Evolutionary conservation across 2,113 vertebrate genomes (phyloP).

Genomic region (Paratilapia polleni): DNA sequence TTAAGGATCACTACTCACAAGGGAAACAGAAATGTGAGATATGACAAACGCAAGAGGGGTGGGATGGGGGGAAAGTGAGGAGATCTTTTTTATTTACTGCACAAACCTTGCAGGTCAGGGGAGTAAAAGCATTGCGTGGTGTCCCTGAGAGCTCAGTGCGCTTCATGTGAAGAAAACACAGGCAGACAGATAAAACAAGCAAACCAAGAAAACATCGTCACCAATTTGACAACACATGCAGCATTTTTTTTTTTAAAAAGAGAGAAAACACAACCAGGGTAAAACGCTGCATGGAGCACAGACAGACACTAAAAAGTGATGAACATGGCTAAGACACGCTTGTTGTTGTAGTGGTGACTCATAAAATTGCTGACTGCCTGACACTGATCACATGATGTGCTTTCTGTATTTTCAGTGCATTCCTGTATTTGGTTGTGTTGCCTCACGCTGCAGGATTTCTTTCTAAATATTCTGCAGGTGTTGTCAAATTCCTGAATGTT

Average conservation of each 20-base stretch:
- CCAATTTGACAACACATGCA: neutral
- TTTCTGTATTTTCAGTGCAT: neutral
- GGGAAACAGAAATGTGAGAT: conserved; percentile 41
- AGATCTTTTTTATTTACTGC: neutral
- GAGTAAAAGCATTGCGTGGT: conserved; percentile 21
- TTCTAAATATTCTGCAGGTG: neutral
- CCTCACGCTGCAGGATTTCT: neutral
- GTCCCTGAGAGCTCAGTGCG: neutral
- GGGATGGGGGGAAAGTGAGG: neutral
- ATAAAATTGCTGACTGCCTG: neutral
- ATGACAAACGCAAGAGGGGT: conserved; percentile 35
- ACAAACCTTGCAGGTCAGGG: conserved; percentile 20
- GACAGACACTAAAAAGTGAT: neutral
- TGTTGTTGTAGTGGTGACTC: neutral
- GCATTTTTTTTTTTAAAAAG: neutral
- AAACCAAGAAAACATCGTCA: neutral
- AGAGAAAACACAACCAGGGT: neutral
- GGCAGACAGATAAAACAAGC: neutral
- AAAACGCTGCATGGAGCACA: neutral
- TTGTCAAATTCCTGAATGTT: neutral
- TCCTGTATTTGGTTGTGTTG: neutral
- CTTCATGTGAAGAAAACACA: neutral
- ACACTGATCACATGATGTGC: neutral
- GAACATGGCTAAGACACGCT: neutral
- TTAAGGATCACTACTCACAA: conserved; percentile 32